Conservation (phyloP, 1,140 invertebrate genomes). For the Trypoxylus dichotomus region DNA sequence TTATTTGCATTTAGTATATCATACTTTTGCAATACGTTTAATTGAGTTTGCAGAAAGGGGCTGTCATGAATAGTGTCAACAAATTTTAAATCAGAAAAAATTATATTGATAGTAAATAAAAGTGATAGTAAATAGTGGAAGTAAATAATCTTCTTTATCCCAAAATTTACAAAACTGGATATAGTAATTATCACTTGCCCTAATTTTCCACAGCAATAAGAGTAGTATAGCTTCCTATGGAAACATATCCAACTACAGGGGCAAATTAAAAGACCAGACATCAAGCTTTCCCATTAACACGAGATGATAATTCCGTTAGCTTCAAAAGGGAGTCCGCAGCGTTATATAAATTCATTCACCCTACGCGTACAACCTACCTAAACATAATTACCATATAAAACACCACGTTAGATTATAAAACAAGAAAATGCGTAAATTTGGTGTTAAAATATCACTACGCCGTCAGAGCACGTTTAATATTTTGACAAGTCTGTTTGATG, state of each 20-base stretch:
- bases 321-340: not conserved
- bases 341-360: not conserved
- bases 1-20: too few relatives aligned
- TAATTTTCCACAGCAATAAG: too few relatives aligned
- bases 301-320: not conserved
- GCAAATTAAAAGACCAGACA: not conserved
- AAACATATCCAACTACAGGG: not conserved
- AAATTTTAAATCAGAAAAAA: too few relatives aligned
- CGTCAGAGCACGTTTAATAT: not conserved
- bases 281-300: not conserved
- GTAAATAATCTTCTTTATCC: too few relatives aligned
- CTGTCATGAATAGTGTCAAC: too few relatives aligned
- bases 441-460: not conserved
- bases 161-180: too few relatives aligned
- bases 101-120: too few relatives aligned
- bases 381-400: not conserved
- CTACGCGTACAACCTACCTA: not conserved
- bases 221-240: too few relatives aligned
- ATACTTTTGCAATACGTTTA: too few relatives aligned
- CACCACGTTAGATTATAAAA: not conserved
- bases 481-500: not conserved
- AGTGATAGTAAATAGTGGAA: too few relatives aligned
- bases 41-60: too few relatives aligned
- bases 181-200: too few relatives aligned
- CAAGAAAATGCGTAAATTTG: not conserved